Conservation (phyloP, 2,113 vertebrate genomes). For the Ciconia stormi region DNA sequence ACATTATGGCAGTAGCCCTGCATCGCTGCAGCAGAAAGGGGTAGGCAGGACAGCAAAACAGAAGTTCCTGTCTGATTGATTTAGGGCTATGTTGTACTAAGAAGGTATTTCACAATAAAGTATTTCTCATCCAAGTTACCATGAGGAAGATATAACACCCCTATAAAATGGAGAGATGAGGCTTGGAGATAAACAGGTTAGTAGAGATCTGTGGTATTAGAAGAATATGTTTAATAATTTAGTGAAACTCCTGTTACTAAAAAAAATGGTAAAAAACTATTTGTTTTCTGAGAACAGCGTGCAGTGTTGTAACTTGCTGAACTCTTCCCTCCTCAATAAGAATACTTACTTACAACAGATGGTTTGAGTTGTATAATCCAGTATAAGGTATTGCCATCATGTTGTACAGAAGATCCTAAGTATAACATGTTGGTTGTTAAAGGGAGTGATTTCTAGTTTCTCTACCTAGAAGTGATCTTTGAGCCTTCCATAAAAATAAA, state of each 20-base stretch:
- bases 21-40: neutral
- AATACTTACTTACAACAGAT: neutral
- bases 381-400: neutral
- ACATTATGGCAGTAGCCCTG: fast-evolving
- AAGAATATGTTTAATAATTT: neutral
- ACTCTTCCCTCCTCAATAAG: neutral
- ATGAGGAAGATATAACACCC: neutral
- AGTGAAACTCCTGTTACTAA: neutral
- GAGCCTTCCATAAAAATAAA: neutral
- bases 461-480: neutral
- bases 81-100: neutral
- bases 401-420: neutral
- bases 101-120: neutral
- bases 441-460: neutral
- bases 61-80: neutral
- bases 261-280: fast-evolving
- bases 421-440: neutral
- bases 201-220: neutral
- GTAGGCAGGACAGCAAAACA: neutral
- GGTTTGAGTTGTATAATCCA: neutral
- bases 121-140: neutral
- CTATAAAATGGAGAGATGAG: neutral
- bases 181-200: neutral
- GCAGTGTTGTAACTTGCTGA: neutral
- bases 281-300: neutral